A percentile compares a stretch with the other conserved stretches of the same genome.
Conservation (phyloP, 2,888 invertebrate species). For the Lochmaea capreae region DNA sequence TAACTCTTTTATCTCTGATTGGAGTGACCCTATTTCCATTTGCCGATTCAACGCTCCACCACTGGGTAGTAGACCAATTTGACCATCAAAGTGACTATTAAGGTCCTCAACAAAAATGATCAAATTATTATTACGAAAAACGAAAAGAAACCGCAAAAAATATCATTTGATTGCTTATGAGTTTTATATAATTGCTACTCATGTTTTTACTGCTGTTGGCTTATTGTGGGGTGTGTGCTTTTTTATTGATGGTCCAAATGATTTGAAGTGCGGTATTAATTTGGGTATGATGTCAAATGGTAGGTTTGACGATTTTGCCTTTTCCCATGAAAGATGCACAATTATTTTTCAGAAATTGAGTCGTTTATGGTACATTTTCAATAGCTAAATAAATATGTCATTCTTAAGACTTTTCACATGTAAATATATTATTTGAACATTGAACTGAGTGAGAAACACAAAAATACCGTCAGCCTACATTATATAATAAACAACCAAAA, state of each 20-base stretch:
- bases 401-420: too few relatives aligned
- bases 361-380: background rate
- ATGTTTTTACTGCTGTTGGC: slow-evolving; percentile 38
- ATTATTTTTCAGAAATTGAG: background rate
- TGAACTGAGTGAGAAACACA: too few relatives aligned
- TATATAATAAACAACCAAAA: too few relatives aligned
- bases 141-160: slow-evolving; percentile 56
- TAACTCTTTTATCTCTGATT: too few relatives aligned
- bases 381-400: too few relatives aligned
- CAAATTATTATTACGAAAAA: slow-evolving; percentile 53
- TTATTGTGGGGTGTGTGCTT: slow-evolving; percentile 32
- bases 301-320: background rate
- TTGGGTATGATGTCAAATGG: slow-evolving; percentile 11
- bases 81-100: slow-evolving; percentile 54
- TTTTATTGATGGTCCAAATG: slow-evolving; percentile 13
- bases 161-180: slow-evolving; percentile 48
- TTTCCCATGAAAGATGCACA: background rate
- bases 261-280: slow-evolving; percentile 17
- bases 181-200: slow-evolving; percentile 50
- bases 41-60: slow-evolving; percentile 23
- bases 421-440: too few relatives aligned
- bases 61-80: slow-evolving; percentile 49
- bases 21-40: too few relatives aligned
- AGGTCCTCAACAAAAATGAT: slow-evolving; percentile 52
- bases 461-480: too few relatives aligned